These are phyloP conservation scores for Lasioglossum marginatum DNA, from an alignment of 2,888 invertebrate genomes.

Conservation along the genomic window DNA sequence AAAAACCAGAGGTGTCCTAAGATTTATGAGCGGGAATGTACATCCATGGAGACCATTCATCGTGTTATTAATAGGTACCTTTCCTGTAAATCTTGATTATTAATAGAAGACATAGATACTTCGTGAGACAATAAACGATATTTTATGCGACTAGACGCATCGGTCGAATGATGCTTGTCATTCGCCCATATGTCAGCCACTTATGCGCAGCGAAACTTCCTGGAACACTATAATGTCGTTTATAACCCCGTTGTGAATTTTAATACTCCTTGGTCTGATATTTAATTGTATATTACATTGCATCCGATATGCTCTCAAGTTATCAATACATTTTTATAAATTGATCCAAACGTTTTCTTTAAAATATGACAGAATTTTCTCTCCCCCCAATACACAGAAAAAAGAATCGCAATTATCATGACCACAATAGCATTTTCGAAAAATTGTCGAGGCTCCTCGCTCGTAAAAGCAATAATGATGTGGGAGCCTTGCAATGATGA, in stretches of 20 bases:
- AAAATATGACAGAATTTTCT: too few species aligned
- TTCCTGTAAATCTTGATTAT: background rate
- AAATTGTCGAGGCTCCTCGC: background rate
- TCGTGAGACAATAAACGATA: background rate
- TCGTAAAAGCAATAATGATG: conserved; percentile 3
- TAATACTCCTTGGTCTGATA: background rate
- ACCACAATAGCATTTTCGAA: background rate
- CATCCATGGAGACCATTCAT: background rate
- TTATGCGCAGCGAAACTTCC: background rate
- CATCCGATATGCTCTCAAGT: too few species aligned
- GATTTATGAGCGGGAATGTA: too few species aligned
- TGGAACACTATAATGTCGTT: background rate
- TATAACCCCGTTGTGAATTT: background rate
- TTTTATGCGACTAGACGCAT: background rate
- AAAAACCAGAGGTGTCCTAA: too few species aligned
- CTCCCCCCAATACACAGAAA: too few species aligned
- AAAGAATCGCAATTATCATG: background rate
- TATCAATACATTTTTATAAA: too few species aligned
- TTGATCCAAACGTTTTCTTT: too few species aligned
- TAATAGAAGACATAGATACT: background rate
- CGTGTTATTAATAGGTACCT: background rate
- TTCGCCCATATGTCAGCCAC: background rate
- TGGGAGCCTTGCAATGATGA: conserved; percentile 32
- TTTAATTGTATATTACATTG: background rate
- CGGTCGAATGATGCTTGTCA: background rate